Base-by-base conservation (phyloP, 2,888 invertebrate genomes). In the Andricus curvator region DNA sequence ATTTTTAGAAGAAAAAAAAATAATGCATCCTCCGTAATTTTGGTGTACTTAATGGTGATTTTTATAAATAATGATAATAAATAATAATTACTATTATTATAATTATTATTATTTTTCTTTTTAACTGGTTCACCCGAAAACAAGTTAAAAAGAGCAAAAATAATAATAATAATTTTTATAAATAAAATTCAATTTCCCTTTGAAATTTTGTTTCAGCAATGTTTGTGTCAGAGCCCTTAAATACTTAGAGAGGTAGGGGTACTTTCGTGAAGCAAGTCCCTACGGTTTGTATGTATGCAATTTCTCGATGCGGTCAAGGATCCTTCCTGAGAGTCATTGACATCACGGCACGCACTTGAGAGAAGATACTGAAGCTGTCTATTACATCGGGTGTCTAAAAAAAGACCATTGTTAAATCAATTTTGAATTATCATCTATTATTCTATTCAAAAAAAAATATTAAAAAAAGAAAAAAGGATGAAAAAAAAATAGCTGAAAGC, bases 311-410 rank as follows among this genome's bases (percentile, higher is more conserved):
- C 90, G 91, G 91, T 91, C 91, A 91, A 91, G 91, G 91, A 88
- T 91, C 88, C 88, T 88, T 87, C 82, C 86, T 87, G 84, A 88
- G 85, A 91, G 91, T 91, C 91, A 91, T 91, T 91, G 91, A 91
- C 91, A 91, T 91, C 89, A 84, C 81, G 87, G 83, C 85, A 84
- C 85, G 86, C 86, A 84, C 62, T 64, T 82, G 81, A 84, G 81
- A 83, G 82, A 84, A 84, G 78, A 82, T 79, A 83, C 81, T 82
- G 83, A 84, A 84, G 85, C 83, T 84, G 85, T 81, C 83, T 81
- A 84, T 85, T 85, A 85, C 82, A 83, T 78, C 78, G 82, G 62
- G 78, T 83, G 81, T 81, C 80, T 81, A 78, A 85, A 84, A 85
- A 82, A 82, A 68, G 20, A 22, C 37, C 37, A 37, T 37, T 37